These are phyloP conservation scores for Microtus richardsoni DNA, from an alignment of 2,113 vertebrate species.

Conservation along the genomic window DNA sequence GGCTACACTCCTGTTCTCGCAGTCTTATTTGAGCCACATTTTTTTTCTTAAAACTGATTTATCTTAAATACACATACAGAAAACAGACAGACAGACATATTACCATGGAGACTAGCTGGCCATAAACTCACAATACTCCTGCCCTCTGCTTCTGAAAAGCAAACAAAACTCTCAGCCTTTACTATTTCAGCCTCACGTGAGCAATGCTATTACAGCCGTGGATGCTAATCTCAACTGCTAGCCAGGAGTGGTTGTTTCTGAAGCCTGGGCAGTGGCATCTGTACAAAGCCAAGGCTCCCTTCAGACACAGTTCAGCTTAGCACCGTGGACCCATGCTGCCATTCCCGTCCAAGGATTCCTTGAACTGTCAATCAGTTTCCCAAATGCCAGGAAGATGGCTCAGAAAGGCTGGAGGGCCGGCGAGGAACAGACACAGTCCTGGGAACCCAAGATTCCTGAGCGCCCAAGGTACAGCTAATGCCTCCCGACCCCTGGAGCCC, in stretches of 20 bases:
- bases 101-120: background rate
- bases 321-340: background rate
- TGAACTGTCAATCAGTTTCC: background rate
- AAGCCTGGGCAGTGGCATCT: background rate
- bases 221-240: background rate
- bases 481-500: background rate
- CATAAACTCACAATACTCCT: background rate
- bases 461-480: too few relatives aligned
- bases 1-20: background rate
- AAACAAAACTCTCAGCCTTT: background rate
- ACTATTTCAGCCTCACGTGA: background rate
- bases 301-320: background rate
- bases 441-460: background rate
- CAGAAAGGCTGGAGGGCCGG: background rate
- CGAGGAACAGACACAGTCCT: background rate
- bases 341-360: background rate
- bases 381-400: background rate
- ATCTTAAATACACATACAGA: background rate
- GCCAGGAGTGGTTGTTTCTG: background rate
- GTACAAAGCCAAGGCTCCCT: background rate
- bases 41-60: slow-evolving; percentile 32
- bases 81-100: background rate
- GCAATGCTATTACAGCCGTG: background rate
- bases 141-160: background rate
- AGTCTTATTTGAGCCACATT: background rate